phyloP scores from a whole-genome alignment of 23 tunicate species.

The Styela clava region DNA sequence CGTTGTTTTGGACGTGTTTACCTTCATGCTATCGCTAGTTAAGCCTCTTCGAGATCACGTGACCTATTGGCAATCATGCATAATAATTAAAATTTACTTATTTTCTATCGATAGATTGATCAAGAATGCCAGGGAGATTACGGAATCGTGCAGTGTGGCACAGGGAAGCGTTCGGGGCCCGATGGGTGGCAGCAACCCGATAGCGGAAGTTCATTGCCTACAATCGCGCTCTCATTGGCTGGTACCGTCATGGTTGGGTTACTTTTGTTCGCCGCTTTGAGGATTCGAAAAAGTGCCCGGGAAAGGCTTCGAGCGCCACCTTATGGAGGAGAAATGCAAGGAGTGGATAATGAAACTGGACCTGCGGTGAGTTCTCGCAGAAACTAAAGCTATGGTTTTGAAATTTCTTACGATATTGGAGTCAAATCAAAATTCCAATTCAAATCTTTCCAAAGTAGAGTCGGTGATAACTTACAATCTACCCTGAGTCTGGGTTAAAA shows the following conservation, averaged over 20 bases:
- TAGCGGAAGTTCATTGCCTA: not conserved
- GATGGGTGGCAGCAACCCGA: not conserved
- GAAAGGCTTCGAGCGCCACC: not conserved
- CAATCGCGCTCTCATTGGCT: not conserved
- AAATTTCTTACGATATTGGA: not conserved
- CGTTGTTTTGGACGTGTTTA: no score
- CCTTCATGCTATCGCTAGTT: no score
- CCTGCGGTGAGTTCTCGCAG: not conserved
- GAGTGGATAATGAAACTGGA: conserved; percentile 23
- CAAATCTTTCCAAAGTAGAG: not conserved
- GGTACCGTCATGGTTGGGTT: conserved; percentile 27
- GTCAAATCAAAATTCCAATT: not conserved
- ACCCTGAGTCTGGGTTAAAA: not conserved
- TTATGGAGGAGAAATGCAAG: not conserved
- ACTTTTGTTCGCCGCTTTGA: conserved; percentile 18
- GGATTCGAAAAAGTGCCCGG: conserved; percentile 4
- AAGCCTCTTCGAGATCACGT: no score
- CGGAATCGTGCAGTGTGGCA: not conserved
- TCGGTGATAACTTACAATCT: not conserved
- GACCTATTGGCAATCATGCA: no score
- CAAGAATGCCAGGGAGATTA: not conserved
- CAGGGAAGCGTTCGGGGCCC: not conserved
- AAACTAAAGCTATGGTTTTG: not conserved
- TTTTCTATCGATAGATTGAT: not conserved
- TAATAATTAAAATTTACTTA: no score